Evolutionary conservation across 1,140 invertebrate species (phyloP).

Genomic region (Nylanderia fulva): DNA sequence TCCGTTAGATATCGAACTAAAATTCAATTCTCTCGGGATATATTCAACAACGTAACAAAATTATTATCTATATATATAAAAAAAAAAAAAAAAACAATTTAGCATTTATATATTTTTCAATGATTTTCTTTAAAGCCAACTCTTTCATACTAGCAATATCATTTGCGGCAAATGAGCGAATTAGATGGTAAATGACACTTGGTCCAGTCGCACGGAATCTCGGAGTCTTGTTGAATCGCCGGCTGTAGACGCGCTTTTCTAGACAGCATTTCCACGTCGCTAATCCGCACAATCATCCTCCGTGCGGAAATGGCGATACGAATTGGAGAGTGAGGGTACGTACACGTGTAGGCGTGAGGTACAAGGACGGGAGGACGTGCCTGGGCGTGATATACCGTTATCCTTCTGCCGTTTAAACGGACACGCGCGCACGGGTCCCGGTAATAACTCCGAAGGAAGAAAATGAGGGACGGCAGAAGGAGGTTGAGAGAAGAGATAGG

Average conservation of each 20-base stretch:
- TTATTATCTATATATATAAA: neutral
- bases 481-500: conserved; percentile 42
- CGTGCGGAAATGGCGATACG: conserved; percentile 37
- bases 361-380: conserved; percentile 67
- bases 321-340: conserved; percentile 59
- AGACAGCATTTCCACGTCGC: conserved; percentile 51
- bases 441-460: conserved; percentile 55
- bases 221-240: neutral
- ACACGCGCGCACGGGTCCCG: conserved; percentile 31
- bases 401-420: conserved; percentile 61
- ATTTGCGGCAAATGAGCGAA: neutral
- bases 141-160: neutral
- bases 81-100: neutral
- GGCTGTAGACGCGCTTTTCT: neutral
- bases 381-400: conserved; percentile 65
- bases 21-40: neutral
- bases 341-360: conserved; percentile 53
- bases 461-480: conserved; percentile 56
- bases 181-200: neutral
- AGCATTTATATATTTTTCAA: conserved; percentile 1
- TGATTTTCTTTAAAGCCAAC: neutral
- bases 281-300: conserved; percentile 66
- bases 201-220: neutral
- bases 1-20: neutral
- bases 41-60: conserved; percentile 9